Conservation (phyloP, 1,140 invertebrate species). For the Drosophila subobscura region DNA sequence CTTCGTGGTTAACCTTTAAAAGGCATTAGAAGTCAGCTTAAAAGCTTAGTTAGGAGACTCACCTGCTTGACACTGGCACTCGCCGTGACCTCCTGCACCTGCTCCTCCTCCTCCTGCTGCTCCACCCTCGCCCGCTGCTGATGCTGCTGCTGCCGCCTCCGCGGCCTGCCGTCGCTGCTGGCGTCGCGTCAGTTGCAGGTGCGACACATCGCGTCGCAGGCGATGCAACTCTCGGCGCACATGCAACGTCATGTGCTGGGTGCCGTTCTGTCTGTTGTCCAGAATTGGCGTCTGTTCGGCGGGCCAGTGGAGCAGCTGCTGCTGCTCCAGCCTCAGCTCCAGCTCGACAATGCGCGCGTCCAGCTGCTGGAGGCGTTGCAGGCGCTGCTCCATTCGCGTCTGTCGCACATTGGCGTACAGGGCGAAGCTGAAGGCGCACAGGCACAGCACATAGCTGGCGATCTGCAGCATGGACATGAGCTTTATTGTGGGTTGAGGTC, state of each 20-base stretch:
- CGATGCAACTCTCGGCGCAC: conserved; percentile 79
- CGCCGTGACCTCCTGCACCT: conserved; percentile 35
- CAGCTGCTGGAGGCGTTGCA: conserved; percentile 72
- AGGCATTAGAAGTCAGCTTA: neutral
- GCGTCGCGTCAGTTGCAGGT: conserved; percentile 73
- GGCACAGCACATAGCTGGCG: conserved; percentile 77
- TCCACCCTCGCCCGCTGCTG: conserved; percentile 33
- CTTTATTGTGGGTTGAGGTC: conserved; percentile 52
- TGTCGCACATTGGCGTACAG: conserved; percentile 77
- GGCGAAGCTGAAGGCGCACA: conserved; percentile 77
- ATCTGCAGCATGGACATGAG: conserved; percentile 72
- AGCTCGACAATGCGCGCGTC: conserved; percentile 78
- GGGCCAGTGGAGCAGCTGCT: conserved; percentile 68
- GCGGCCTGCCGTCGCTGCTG: conserved; percentile 77
- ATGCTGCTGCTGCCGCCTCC: conserved; percentile 50
- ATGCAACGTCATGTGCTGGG: conserved; percentile 42
- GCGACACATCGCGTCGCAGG: conserved; percentile 79
- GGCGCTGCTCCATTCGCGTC: conserved; percentile 69
- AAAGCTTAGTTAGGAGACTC: conserved; percentile 24
- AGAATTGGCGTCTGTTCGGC: conserved; percentile 50
- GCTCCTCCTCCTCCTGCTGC: conserved; percentile 9
- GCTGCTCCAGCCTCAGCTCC: conserved; percentile 72
- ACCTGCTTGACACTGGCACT: conserved; percentile 81
- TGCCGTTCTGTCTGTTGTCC: conserved; percentile 37
- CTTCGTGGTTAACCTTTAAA: neutral